Evolutionary conservation across 2,113 vertebrate genomes (phyloP).

Genomic region (Prochilodus magdalenae): DNA sequence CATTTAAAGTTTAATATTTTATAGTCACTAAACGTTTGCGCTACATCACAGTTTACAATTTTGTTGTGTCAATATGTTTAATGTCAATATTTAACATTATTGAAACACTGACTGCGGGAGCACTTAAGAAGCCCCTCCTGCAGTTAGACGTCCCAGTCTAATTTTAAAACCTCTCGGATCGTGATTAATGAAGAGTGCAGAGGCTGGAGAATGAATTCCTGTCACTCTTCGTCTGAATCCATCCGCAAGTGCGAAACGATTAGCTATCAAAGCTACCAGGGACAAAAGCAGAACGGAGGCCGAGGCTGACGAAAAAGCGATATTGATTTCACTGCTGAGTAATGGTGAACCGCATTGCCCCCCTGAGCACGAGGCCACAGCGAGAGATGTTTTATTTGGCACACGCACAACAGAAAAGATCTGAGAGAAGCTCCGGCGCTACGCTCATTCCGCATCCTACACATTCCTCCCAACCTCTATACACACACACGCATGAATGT

Average conservation of each 20-base stretch:
- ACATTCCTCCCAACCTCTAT: slow-evolving; percentile 37
- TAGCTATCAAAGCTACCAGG: not conserved
- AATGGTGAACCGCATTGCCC: not conserved
- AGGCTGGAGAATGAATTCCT: slow-evolving; percentile 7
- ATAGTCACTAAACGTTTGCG: too few relatives aligned
- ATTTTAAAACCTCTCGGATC: not conserved
- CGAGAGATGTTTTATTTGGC: slow-evolving; percentile 77
- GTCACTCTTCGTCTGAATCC: not conserved
- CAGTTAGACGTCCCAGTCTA: not conserved
- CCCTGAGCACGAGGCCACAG: slow-evolving; percentile 29
- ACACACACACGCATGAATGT: not conserved
- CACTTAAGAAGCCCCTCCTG: not conserved
- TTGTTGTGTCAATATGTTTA: too few relatives aligned
- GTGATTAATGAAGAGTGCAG: slow-evolving; percentile 1
- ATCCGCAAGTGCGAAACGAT: not conserved
- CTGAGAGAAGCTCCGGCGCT: slow-evolving; percentile 48
- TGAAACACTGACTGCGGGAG: too few relatives aligned
- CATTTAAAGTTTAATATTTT: too few relatives aligned
- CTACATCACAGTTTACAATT: too few relatives aligned
- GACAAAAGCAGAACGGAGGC: not conserved
- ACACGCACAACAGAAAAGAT: slow-evolving; percentile 42
- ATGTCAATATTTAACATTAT: too few relatives aligned
- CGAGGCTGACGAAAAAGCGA: not conserved
- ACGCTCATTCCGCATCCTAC: slow-evolving; percentile 58
- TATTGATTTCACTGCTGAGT: slow-evolving; percentile 1